Evolutionary conservation across 2,888 invertebrate genomes (phyloP).

Genomic region (Microchrysa polita): DNA sequence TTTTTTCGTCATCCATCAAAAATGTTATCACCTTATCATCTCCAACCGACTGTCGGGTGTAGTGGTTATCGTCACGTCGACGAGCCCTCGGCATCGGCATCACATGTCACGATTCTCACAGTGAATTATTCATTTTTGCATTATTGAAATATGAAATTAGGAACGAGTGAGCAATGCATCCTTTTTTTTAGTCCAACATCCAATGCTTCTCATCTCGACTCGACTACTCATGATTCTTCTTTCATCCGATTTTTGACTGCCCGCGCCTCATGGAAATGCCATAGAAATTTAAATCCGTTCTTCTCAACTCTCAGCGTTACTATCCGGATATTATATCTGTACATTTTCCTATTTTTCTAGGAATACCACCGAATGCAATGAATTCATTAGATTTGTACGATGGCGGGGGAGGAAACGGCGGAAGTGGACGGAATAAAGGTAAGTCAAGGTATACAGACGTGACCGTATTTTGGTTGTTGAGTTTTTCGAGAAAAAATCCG

Average conservation of each 20-base stretch:
- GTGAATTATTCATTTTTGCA: constrained; percentile 32
- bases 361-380: constrained; percentile 63
- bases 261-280: neutral
- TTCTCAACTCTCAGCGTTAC: constrained; percentile 16
- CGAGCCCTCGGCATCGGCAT: neutral
- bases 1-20: neutral
- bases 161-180: constrained; percentile 9
- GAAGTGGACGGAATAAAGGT: constrained; percentile 60
- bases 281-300: too few species aligned
- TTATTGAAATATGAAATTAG: constrained; percentile 41
- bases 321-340: too few species aligned
- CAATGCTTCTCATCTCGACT: neutral
- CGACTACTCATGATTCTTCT: neutral
- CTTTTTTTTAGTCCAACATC: neutral
- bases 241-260: neutral
- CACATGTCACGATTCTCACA: constrained; percentile 38
- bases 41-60: too few species aligned
- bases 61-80: too few species aligned
- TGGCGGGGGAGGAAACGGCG: constrained; percentile 46
- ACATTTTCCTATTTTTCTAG: constrained; percentile 52
- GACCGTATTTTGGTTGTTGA: neutral
- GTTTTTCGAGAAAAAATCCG: too few species aligned
- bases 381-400: constrained; percentile 63
- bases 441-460: constrained; percentile 50
- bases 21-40: neutral